Evolutionary conservation across 2,888 invertebrate genomes (phyloP).

Genomic region (Rhopalosiphum nymphaeae): DNA sequence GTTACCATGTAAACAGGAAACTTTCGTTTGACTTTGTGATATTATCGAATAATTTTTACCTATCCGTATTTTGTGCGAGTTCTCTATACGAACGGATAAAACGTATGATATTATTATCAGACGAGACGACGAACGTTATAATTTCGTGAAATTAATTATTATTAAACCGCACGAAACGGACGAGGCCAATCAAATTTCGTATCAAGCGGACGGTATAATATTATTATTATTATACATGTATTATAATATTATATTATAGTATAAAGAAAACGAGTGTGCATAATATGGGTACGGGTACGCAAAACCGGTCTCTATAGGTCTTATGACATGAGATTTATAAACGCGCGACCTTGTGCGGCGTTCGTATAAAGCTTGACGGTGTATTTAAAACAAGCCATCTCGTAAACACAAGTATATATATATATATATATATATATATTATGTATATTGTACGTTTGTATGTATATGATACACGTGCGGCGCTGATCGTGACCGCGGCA

Average conservation of each 20-base stretch:
- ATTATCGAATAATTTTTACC: background rate
- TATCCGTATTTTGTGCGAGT: background rate
- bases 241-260: background rate
- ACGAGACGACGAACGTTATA: background rate
- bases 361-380: background rate
- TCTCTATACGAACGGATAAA: background rate
- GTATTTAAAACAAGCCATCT: background rate
- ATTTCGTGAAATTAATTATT: constrained; percentile 2
- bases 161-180: background rate
- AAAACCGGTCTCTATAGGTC: constrained; percentile 42
- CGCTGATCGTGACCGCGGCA: background rate
- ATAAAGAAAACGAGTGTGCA: background rate
- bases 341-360: constrained; percentile 37
- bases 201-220: background rate
- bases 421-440: background rate
- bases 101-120: background rate
- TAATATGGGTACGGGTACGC: background rate
- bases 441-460: background rate
- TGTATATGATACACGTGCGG: background rate
- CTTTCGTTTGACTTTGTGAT: background rate
- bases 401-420: background rate
- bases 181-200: constrained; percentile 45
- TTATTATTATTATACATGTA: background rate
- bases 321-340: constrained; percentile 28
- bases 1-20: background rate